Percentiles rank a stretch among this genome's conserved stretches.
phyloP scores from a whole-genome alignment of 2,113 vertebrate species.

The Myrmecobius fasciatus region DNA sequence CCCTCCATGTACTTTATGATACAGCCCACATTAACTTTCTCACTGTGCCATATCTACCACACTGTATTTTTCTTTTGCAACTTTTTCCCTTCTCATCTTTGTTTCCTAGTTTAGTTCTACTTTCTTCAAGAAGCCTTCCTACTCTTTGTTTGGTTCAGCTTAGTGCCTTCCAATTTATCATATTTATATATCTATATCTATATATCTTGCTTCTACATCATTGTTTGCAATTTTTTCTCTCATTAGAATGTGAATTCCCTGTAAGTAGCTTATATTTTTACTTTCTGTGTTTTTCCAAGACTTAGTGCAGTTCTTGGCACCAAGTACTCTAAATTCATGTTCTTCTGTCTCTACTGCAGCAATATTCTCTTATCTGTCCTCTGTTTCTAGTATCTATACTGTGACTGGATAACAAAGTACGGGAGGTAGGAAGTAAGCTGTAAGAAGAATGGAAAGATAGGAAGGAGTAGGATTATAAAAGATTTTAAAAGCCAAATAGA shows the following conservation, averaged over 20 bases:
- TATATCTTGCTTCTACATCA: too few species aligned
- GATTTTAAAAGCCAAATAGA: too few species aligned
- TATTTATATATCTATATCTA: too few species aligned
- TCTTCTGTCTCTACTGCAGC: not conserved
- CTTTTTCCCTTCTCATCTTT: not conserved
- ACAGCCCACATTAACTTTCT: not conserved
- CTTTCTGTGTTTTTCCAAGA: not conserved
- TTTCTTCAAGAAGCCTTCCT: not conserved
- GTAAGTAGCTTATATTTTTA: not conserved
- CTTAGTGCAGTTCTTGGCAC: not conserved
- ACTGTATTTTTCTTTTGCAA: not conserved
- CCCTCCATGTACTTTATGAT: not conserved
- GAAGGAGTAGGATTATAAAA: too few species aligned
- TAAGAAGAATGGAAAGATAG: too few species aligned
- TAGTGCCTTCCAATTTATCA: not conserved
- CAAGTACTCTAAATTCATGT: not conserved
- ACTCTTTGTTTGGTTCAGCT: not conserved
- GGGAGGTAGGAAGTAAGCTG: too few species aligned
- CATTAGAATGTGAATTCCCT: too few species aligned
- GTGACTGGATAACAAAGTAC: too few species aligned
- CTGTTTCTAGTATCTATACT: too few species aligned
- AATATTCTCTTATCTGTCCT: not conserved
- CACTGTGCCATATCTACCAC: not conserved
- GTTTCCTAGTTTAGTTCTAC: not conserved
- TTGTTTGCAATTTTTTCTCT: too few species aligned